phyloP scores from a whole-genome alignment of 2,113 vertebrate genomes.

The Suncus etruscus region DNA sequence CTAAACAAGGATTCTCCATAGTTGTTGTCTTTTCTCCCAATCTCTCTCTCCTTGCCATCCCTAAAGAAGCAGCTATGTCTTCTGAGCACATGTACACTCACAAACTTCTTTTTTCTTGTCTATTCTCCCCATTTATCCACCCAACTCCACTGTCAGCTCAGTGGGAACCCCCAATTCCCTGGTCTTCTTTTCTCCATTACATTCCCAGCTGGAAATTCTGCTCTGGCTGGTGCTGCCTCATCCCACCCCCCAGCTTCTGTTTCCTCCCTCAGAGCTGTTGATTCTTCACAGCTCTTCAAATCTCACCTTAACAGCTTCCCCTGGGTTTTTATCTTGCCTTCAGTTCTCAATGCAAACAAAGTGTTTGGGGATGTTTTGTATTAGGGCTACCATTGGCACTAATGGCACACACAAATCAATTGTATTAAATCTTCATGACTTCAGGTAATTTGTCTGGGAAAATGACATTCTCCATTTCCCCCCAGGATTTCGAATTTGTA shows the following conservation, averaged over 20 bases:
- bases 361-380: constrained; percentile 69
- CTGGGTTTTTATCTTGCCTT: constrained; percentile 54
- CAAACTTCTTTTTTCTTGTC: constrained; percentile 31
- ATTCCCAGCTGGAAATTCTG: constrained; percentile 60
- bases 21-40: background rate
- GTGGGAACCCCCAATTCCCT: constrained; percentile 41
- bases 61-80: background rate
- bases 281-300: constrained; percentile 69
- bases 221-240: background rate
- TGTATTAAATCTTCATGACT: constrained; percentile 76
- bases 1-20: background rate
- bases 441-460: constrained; percentile 73
- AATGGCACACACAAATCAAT: constrained; percentile 65
- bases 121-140: constrained; percentile 35
- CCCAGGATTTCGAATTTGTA: constrained; percentile 70
- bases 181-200: constrained; percentile 54
- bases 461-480: constrained; percentile 75
- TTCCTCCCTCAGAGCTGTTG: constrained; percentile 64
- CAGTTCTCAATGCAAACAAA: constrained; percentile 71
- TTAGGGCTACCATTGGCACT: constrained; percentile 75
- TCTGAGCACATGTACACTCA: background rate
- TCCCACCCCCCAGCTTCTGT: background rate
- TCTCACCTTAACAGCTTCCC: constrained; percentile 72
- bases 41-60: background rate
- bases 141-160: background rate